These are phyloP conservation scores for Ischnura elegans DNA, from an alignment of 2,888 invertebrate genomes.

Conservation along the genomic window DNA sequence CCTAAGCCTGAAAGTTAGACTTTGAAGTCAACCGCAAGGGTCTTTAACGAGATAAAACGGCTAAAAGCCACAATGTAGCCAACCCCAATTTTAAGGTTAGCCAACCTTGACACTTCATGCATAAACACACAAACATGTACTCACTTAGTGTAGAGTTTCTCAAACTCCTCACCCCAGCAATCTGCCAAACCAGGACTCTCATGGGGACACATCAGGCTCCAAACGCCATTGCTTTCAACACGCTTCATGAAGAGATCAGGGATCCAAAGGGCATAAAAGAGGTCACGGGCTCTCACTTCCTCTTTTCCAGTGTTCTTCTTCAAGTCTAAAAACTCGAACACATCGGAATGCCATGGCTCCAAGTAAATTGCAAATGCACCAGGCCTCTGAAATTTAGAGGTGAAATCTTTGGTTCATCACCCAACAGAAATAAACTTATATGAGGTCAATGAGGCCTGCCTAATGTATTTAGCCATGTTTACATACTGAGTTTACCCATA, in stretches of 20 bases:
- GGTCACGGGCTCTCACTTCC: slow-evolving; percentile 94
- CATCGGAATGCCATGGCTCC: slow-evolving; percentile 99
- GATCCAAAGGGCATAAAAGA: slow-evolving; percentile 98
- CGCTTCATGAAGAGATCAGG: slow-evolving; percentile 99
- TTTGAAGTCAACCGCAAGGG: too few relatives aligned
- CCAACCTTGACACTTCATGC: too few relatives aligned
- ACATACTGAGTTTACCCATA: too few relatives aligned
- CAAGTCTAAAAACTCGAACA: slow-evolving; percentile 96
- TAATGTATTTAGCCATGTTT: too few relatives aligned
- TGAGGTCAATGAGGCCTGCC: too few relatives aligned
- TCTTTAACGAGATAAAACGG: too few relatives aligned
- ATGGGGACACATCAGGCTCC: slow-evolving; percentile 99
- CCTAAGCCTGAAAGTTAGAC: too few relatives aligned
- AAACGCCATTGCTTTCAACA: slow-evolving; percentile 89
- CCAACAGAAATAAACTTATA: too few relatives aligned
- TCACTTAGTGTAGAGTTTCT: slow-evolving; percentile 88
- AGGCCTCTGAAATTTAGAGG: slow-evolving; percentile 82
- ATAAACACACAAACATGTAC: too few relatives aligned
- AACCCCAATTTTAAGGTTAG: too few relatives aligned
- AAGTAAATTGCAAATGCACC: slow-evolving; percentile 98
- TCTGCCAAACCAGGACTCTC: slow-evolving; percentile 94
- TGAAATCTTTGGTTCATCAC: not conserved
- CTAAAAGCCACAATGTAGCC: too few relatives aligned
- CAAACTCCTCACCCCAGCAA: slow-evolving; percentile 97
- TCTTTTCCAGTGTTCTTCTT: slow-evolving; percentile 98